These are phyloP conservation scores for Phyto melanocephala DNA, from an alignment of 2,888 invertebrate genomes.

Conservation along the genomic window DNA sequence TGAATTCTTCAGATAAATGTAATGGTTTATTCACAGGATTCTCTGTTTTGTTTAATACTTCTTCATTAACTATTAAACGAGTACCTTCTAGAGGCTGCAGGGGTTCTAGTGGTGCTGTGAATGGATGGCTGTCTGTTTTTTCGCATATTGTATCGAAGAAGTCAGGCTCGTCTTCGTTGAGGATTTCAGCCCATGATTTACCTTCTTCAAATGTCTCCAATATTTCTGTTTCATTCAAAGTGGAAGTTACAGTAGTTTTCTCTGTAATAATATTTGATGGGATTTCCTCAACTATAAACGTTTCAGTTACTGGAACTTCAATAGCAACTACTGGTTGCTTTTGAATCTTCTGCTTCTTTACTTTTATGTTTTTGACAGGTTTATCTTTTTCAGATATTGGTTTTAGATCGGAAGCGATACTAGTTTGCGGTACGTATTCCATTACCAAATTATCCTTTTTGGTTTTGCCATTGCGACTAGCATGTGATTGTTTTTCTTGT, in stretches of 20 bases:
- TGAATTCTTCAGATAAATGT: not conserved
- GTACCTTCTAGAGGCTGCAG: not conserved
- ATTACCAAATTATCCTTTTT: constrained; percentile 5
- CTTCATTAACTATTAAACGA: not conserved
- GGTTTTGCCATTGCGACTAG: not conserved
- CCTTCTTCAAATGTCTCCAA: not conserved
- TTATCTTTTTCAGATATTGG: not conserved
- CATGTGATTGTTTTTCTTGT: constrained; percentile 35
- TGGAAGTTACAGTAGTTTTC: not conserved
- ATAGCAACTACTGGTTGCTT: not conserved
- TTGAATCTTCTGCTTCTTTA: constrained; percentile 22
- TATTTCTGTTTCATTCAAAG: not conserved
- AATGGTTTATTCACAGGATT: not conserved
- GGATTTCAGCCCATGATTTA: constrained; percentile 54
- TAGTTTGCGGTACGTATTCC: not conserved
- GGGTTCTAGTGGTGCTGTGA: constrained; percentile 9
- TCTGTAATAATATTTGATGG: not conserved
- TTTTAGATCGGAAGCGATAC: not conserved
- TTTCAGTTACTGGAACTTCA: not conserved
- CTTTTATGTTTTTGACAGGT: constrained; percentile 17
- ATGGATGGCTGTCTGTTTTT: not conserved
- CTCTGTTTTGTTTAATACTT: not conserved
- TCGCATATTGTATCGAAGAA: not conserved
- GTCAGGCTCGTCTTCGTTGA: constrained; percentile 42
- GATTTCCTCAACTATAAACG: not conserved